These are phyloP conservation scores for Euschistus heros DNA, from an alignment of 1,140 invertebrate species.

Conservation along the genomic window DNA sequence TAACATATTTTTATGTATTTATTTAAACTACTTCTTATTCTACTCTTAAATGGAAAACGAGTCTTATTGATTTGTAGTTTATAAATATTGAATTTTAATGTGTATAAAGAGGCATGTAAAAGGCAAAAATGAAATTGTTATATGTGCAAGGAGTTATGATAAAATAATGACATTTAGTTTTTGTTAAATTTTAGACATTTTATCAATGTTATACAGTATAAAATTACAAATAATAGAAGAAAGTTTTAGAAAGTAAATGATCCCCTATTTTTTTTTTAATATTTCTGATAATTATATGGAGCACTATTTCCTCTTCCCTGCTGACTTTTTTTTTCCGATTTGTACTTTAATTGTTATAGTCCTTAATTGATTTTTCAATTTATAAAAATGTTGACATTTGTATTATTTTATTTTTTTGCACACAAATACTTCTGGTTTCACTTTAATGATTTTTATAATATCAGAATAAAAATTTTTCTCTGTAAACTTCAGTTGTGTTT, in stretches of 20 bases:
- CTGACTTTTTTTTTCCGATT: background rate
- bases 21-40: slow-evolving; percentile 5
- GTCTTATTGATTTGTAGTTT: slow-evolving; percentile 9
- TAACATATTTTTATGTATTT: slow-evolving; percentile 15
- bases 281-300: background rate
- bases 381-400: too few species aligned
- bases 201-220: slow-evolving; percentile 3
- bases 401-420: too few species aligned
- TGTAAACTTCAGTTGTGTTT: too few species aligned
- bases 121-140: background rate
- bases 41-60: background rate
- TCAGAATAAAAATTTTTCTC: too few species aligned
- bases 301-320: background rate
- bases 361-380: too few species aligned
- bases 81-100: background rate
- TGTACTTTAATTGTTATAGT: too few species aligned
- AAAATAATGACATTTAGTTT: slow-evolving; percentile 6
- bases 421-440: too few species aligned
- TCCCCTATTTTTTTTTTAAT: background rate
- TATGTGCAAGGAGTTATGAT: background rate
- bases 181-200: slow-evolving; percentile 14
- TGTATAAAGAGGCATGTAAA: too few species aligned
- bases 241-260: too few species aligned
- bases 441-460: too few species aligned
- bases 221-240: too few species aligned